Evolutionary conservation across 2,888 invertebrate species (phyloP).

Genomic region (Syrista parreyssii): DNA sequence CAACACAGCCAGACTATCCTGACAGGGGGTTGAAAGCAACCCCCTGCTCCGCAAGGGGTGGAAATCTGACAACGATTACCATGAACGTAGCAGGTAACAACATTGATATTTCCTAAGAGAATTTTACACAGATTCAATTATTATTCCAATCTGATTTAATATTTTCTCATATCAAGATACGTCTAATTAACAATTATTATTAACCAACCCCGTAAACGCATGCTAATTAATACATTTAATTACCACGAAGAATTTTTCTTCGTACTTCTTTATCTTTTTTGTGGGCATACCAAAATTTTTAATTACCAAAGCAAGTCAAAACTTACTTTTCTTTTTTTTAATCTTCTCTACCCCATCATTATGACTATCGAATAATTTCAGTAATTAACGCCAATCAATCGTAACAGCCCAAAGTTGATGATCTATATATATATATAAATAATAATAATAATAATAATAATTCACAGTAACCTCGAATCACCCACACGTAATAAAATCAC

Average conservation of each 20-base stretch:
- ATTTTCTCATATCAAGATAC: background rate
- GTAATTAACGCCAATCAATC: background rate
- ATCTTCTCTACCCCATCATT: background rate
- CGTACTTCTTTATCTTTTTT: background rate
- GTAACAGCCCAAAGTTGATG: accelerated
- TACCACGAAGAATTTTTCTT: background rate
- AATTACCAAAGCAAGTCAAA: too few species aligned
- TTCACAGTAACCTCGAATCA: background rate
- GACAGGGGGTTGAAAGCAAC: background rate
- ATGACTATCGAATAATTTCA: too few species aligned
- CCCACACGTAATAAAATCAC: background rate
- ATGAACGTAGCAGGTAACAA: background rate
- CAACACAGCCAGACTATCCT: background rate
- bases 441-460: too few species aligned
- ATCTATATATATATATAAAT: too few species aligned
- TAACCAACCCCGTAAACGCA: too few species aligned
- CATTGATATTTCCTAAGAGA: background rate
- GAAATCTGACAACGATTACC: background rate
- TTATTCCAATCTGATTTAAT: background rate
- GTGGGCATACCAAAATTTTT: background rate
- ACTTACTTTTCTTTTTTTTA: too few species aligned
- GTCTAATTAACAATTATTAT: background rate
- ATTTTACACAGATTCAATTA: background rate
- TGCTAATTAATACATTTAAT: background rate
- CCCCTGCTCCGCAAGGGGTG: background rate